These are phyloP conservation scores for Phalacrocorax pelagicus DNA, from an alignment of 2,113 vertebrate species.

Conservation along the genomic window DNA sequence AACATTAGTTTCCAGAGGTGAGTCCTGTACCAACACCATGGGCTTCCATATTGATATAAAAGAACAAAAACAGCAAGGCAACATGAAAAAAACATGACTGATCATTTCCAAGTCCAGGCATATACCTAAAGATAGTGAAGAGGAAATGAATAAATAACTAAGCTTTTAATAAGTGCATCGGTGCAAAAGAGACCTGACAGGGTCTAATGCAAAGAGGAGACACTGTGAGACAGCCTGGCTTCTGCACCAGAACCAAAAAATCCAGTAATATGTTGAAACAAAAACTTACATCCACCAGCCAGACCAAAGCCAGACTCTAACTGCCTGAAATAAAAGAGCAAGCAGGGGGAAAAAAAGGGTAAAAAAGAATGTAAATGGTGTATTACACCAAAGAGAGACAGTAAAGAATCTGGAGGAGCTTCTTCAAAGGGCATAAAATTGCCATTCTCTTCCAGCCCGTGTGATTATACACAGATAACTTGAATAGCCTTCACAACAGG, in stretches of 20 bases:
- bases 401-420: not conserved
- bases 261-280: not conserved
- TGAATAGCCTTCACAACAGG: not conserved
- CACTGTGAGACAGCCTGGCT: not conserved
- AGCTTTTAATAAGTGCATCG: conserved; percentile 3
- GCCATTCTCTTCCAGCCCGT: not conserved
- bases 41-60: not conserved
- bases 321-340: not conserved
- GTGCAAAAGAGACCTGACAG: not conserved
- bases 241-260: not conserved
- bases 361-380: not conserved
- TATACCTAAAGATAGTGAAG: not conserved
- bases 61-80: not conserved
- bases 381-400: not conserved
- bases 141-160: conserved; percentile 24
- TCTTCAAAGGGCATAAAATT: conserved; percentile 3
- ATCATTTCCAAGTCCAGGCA: not conserved
- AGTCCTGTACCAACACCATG: not conserved
- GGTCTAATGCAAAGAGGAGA: not conserved
- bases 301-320: not conserved
- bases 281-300: not conserved
- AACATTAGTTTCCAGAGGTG: not conserved
- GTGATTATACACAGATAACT: not conserved
- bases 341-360: not conserved
- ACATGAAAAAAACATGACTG: not conserved